Conservation (phyloP, 2,888 invertebrate genomes). For the Andrena haemorrhoa region DNA sequence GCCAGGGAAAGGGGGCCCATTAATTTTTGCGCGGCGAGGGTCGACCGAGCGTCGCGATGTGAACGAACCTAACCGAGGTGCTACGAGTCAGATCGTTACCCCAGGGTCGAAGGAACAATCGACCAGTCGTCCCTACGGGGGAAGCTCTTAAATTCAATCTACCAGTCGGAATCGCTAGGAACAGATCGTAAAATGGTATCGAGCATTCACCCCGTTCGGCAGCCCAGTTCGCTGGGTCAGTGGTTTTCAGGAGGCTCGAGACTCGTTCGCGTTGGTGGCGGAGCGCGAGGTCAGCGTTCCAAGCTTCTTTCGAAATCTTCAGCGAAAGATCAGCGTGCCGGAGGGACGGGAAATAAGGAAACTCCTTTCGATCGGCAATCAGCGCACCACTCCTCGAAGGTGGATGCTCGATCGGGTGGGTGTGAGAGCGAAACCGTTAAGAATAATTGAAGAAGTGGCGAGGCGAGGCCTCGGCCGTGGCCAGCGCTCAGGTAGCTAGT, state of each 20-base stretch:
- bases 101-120: too few relatives aligned
- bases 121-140: too few relatives aligned
- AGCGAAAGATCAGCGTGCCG: constrained; percentile 8
- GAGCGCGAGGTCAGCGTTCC: background rate
- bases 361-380: constrained; percentile 58
- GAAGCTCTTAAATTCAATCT: too few relatives aligned
- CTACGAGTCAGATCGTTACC: too few relatives aligned
- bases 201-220: too few relatives aligned
- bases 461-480: constrained; percentile 10
- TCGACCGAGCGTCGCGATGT: too few relatives aligned
- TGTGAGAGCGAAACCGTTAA: constrained; percentile 70
- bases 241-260: background rate
- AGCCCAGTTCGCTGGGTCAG: constrained; percentile 14
- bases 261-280: background rate
- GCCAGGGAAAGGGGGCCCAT: constrained; percentile 12
- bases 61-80: too few relatives aligned
- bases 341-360: constrained; percentile 56
- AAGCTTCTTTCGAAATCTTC: constrained; percentile 14
- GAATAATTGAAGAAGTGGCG: constrained; percentile 63
- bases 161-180: too few relatives aligned
- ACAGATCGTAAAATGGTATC: too few relatives aligned
- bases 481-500: constrained; percentile 31
- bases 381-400: constrained; percentile 58
- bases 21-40: constrained; percentile 7
- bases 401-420: constrained; percentile 62